phyloP scores from a whole-genome alignment of 2,888 invertebrate genomes.

The Sarcophaga carnaria region DNA sequence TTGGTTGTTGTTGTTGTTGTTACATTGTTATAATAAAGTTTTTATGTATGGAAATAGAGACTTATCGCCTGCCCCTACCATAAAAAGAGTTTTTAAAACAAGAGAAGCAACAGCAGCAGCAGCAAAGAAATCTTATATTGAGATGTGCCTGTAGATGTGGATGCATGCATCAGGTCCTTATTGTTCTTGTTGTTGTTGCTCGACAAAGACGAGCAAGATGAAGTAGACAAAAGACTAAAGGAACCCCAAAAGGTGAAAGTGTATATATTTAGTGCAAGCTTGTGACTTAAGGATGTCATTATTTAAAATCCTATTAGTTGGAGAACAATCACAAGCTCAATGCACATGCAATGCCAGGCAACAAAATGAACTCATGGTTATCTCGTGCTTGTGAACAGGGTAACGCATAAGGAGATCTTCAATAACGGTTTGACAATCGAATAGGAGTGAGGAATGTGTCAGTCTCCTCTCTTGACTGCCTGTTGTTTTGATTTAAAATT shows the following conservation, averaged over 20 bases:
- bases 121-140: neutral
- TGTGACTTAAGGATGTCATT: constrained; percentile 65
- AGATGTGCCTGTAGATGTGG: neutral
- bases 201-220: constrained; percentile 3
- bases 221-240: constrained; percentile 26
- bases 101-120: neutral
- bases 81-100: neutral
- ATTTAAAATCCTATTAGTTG: constrained; percentile 64
- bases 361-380: too few relatives aligned
- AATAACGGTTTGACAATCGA: too few relatives aligned
- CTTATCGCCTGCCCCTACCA: neutral
- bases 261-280: constrained; percentile 58
- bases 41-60: neutral
- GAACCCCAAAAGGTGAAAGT: constrained; percentile 54
- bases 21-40: neutral
- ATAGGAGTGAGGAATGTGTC: too few relatives aligned
- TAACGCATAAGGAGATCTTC: too few relatives aligned
- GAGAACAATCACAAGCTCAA: constrained; percentile 54
- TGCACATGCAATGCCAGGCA: neutral
- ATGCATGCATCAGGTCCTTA: constrained; percentile 2
- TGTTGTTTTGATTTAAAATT: too few relatives aligned
- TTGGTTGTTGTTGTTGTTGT: neutral
- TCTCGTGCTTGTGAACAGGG: too few relatives aligned
- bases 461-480: too few relatives aligned
- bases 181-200: neutral